Evolutionary conservation across 1,140 invertebrate genomes (phyloP).

Genomic region (Leptopilina clavipes): DNA sequence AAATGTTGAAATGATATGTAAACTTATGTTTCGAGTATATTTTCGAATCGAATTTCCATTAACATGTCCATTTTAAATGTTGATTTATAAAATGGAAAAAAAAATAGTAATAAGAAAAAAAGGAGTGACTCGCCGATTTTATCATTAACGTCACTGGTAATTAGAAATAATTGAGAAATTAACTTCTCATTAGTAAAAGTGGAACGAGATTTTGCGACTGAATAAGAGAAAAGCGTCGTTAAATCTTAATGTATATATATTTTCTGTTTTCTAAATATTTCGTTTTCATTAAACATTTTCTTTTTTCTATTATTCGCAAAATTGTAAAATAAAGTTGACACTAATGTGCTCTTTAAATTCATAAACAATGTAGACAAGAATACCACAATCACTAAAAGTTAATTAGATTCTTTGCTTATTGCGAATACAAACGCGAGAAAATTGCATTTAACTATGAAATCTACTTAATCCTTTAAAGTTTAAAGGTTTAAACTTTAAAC

Average conservation of each 20-base stretch:
- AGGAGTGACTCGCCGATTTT: background rate
- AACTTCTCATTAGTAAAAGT: background rate
- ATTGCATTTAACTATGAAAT: constrained; percentile 2
- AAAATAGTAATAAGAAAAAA: background rate
- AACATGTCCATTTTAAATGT: background rate
- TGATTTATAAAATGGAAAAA: background rate
- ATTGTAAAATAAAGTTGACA: background rate
- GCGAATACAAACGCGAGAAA: background rate
- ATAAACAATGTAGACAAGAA: background rate
- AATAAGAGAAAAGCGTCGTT: background rate
- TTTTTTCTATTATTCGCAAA: background rate
- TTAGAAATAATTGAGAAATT: constrained; percentile 16
- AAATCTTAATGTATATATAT: background rate
- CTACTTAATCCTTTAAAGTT: background rate
- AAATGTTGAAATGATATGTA: no score
- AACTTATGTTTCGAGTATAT: no score
- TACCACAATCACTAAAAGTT: constrained; percentile 1
- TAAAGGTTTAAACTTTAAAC: no score
- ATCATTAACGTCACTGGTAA: constrained; percentile 2
- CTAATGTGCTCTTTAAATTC: constrained; percentile 20
- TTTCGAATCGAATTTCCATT: no score
- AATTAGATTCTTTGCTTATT: constrained; percentile 7
- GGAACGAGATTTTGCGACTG: background rate
- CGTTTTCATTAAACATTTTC: background rate
- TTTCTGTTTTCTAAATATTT: background rate